These are phyloP conservation scores for Theocolax elegans DNA, from an alignment of 1,140 invertebrate genomes.

Conservation along the genomic window DNA sequence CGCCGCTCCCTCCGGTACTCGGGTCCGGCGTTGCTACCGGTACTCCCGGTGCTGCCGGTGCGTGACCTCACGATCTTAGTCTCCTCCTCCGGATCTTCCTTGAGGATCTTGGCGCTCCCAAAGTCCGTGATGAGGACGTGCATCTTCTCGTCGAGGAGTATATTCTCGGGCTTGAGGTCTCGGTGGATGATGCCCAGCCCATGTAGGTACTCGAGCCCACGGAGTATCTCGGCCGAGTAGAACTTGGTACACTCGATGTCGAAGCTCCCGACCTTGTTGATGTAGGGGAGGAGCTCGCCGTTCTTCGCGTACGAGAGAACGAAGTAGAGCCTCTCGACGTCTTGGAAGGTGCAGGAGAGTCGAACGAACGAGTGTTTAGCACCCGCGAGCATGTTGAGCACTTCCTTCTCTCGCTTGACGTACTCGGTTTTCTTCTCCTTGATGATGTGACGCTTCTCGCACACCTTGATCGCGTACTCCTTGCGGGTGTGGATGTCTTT, in stretches of 20 bases:
- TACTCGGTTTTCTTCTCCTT: constrained; percentile 93
- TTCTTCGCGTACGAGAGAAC: constrained; percentile 95
- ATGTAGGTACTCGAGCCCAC: constrained; percentile 93
- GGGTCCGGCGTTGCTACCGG: no score
- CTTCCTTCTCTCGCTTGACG: constrained; percentile 92
- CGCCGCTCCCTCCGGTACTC: constrained; percentile 58
- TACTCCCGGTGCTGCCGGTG: constrained; percentile 35
- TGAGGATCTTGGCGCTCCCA: constrained; percentile 92
- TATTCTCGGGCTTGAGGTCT: constrained; percentile 92
- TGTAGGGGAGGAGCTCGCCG: constrained; percentile 91
- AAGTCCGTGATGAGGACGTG: constrained; percentile 98
- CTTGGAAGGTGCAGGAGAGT: constrained; percentile 97
- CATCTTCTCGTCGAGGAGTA: constrained; percentile 91
- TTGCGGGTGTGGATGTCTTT: constrained; percentile 89
- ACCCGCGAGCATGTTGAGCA: constrained; percentile 80
- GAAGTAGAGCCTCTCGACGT: constrained; percentile 92
- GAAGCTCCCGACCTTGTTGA: constrained; percentile 92
- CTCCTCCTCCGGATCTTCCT: constrained; percentile 53
- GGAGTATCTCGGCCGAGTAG: constrained; percentile 93
- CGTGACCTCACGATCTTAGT: constrained; percentile 1
- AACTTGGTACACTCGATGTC: constrained; percentile 89
- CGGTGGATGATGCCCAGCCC: constrained; percentile 91
- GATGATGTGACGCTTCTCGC: constrained; percentile 92
- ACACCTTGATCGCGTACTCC: constrained; percentile 97
- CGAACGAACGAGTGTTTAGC: constrained; percentile 87